Evolutionary conservation across 1,140 invertebrate genomes (phyloP).

Genomic region (Brevipalpus yothersi): DNA sequence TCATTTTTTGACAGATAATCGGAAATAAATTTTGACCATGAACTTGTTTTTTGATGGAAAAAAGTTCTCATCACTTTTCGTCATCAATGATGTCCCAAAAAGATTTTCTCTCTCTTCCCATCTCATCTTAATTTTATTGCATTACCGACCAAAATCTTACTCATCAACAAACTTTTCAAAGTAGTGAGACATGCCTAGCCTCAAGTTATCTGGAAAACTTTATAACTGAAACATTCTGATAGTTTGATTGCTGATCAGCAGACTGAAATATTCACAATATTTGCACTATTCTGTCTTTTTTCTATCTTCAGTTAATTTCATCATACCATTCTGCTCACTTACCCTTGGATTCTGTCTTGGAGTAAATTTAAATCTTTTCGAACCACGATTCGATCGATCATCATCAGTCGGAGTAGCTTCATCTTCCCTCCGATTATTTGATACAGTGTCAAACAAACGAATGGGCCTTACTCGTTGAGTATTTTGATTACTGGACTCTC

Average conservation of each 20-base stretch:
- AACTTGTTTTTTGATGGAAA: not conserved
- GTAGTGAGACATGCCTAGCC: no score
- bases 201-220: no score
- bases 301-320: not conserved
- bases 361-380: conserved; percentile 2
- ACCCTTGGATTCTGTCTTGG: not conserved
- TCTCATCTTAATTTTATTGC: no score
- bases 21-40: not conserved
- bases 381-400: not conserved
- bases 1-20: not conserved
- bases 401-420: not conserved
- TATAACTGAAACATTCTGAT: no score
- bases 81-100: no score
- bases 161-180: no score
- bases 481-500: not conserved
- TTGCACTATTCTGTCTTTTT: no score
- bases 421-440: not conserved
- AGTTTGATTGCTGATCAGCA: no score
- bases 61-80: no score
- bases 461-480: not conserved
- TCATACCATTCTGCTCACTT: not conserved
- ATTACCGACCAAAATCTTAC: no score
- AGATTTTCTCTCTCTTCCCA: no score
- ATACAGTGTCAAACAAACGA: not conserved
- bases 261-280: no score